Evolutionary conservation across 2,113 vertebrate genomes (phyloP), one percentile per base, ranked within the genome.

Genomic region (Ancistrus triradiatus): DNA sequence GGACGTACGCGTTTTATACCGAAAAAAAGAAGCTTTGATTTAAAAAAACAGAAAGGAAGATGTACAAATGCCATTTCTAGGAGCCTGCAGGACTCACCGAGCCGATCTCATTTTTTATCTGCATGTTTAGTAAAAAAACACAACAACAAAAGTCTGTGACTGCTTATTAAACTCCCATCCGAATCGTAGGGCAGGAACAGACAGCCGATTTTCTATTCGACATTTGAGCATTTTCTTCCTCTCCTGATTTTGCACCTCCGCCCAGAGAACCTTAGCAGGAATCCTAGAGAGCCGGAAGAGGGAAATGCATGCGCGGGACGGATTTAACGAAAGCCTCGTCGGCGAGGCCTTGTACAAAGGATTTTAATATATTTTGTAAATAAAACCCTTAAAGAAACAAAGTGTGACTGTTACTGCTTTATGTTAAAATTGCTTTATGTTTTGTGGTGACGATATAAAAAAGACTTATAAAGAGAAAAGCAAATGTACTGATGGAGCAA

Each of bases 291-390:
- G 85, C 79, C 87, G 89, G 92, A 87, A 84, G 77, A 90, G 91
- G 84, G 91, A 92, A 88, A 83, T 98, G 96, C 96, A 98, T 98
- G 95, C 89, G 81, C 89, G 91, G 87, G 80, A 84, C 88, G 89
- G 88, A 89, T 90, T n/a, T 90, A 91, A 89, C 85, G 68, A 77
- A 92, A 84, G 59, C 90, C 92, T 95, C 91, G 85, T 89, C 85
- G 88, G 85, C 86, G 91, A 93, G 94, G 92, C 68, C 72, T 88
- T 98, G 93, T 97, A 98, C 89, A 97, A 93, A 93, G 83, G 91
- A 88, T 98, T 98, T 98, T 98, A 97, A 95, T 98, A 98, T 93
- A 95, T 97, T 98, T 98, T 98, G 94, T 98, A 98, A 98, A 98
- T 98, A 75, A 75, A 98, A 97, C 94, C 83, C 95, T 92, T 95